Base-by-base conservation (phyloP, 2,888 invertebrate species). In the Hirtodrosophila confusa region DNA sequence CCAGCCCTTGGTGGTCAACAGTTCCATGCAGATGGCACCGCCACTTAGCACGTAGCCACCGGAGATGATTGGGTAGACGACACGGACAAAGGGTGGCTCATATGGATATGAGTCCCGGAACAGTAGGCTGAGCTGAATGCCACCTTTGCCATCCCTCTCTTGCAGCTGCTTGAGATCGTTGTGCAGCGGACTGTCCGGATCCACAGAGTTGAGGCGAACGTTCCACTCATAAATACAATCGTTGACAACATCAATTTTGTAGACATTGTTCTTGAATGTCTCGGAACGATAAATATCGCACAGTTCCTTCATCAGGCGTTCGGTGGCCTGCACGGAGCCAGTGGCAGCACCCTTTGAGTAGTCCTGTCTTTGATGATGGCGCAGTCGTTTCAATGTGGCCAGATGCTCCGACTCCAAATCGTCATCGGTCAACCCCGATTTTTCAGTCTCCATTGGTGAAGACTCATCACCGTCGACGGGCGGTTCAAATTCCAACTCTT, bases 181-280 rank as follows among this genome's bases (percentile, higher is more conserved):
- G 92, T 98, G 97, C 57, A 99, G 93, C 6, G 97, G 96, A 90
- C 99, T 99, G 93, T 99, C 99, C 0, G 98, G 97, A 93, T 99
- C 99, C 47, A 99, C 99, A 60, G 97, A 97, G 93, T 97, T 96
- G 90, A 99, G 94, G 89, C 97, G 95, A 87, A 99, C 97, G 92
- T 99, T 98, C 99, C 99, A 99, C 92, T 99, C 99, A 92, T 99
- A 99, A 78, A 99, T 94, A 80, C 97, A 98, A 93, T 99, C 99
- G 91, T 98, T 98, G 80, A 99, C 97, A 92, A 99, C 94, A 92
- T 99, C 99, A 92, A 95, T 95, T 90, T 95, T 94, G 91, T 95
- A 95, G 94, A 95, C 95, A 90, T 95, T 94, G 89, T 93, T 98
- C 92, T 99, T 99, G 93, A 97, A 98, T 85, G 97, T 97, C 91